Evolutionary conservation across 2,888 invertebrate genomes (phyloP).

Genomic region (Malthinus seriepunctatus): DNA sequence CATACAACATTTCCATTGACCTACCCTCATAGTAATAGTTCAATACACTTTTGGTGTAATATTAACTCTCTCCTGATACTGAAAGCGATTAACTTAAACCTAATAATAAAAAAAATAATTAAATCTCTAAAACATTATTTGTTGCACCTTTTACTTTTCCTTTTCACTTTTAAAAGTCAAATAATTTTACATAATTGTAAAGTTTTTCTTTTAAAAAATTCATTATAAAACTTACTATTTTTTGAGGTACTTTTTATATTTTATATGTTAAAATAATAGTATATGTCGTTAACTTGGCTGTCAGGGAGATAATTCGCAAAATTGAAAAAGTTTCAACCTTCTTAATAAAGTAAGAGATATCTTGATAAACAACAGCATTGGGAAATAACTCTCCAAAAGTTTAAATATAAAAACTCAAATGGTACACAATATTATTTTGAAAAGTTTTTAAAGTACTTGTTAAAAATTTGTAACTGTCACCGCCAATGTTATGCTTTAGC

Average conservation of each 20-base stretch:
- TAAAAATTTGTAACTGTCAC: constrained; percentile 4
- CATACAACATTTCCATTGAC: too few relatives aligned
- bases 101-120: too few relatives aligned
- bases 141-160: too few relatives aligned
- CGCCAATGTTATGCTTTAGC: background rate
- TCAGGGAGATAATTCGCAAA: constrained; percentile 12
- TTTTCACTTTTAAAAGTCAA: too few relatives aligned
- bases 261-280: constrained; percentile 4
- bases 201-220: too few relatives aligned
- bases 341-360: constrained; percentile 19
- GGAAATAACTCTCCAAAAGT: constrained; percentile 15
- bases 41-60: too few relatives aligned
- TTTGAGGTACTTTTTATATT: background rate
- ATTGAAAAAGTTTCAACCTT: constrained; percentile 24
- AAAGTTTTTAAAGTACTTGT: constrained; percentile 3
- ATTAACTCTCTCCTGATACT: too few relatives aligned
- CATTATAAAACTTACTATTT: too few relatives aligned
- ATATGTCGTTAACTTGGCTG: constrained; percentile 8
- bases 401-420: constrained; percentile 16
- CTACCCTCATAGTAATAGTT: too few relatives aligned
- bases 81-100: too few relatives aligned
- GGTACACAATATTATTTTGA: constrained; percentile 9
- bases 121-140: too few relatives aligned
- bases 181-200: too few relatives aligned
- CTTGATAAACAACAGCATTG: constrained; percentile 20